A percentile compares a stretch with the other conserved stretches of the same genome.
These are phyloP conservation scores for Sebastes cheni DNA, from an alignment of 2,797 vertebrate species.

Conservation along the genomic window DNA sequence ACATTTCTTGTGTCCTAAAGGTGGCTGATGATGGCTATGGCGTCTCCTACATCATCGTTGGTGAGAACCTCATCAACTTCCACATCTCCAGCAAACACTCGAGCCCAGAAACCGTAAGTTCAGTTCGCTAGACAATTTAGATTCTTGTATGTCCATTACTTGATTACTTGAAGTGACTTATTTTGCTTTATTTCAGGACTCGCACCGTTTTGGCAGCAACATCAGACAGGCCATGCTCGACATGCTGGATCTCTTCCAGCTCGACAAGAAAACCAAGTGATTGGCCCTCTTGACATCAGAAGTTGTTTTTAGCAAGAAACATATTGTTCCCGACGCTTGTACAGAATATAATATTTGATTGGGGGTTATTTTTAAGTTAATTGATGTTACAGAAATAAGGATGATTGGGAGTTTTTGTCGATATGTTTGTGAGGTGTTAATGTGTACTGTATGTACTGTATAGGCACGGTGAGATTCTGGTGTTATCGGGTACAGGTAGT, in stretches of 20 bases:
- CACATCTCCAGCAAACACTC: slow-evolving; percentile 96
- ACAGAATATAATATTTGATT: slow-evolving; percentile 70
- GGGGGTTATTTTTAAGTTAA: slow-evolving; percentile 70
- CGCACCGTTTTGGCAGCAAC: slow-evolving; percentile 92
- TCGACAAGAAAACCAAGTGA: slow-evolving; percentile 80
- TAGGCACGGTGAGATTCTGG: slow-evolving; percentile 26
- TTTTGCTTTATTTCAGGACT: slow-evolving; percentile 83
- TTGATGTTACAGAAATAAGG: slow-evolving; percentile 54
- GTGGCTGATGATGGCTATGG: slow-evolving; percentile 98
- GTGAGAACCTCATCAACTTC: slow-evolving; percentile 91
- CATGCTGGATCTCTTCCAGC: slow-evolving; percentile 85
- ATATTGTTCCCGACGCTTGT: slow-evolving; percentile 68
- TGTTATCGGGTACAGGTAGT: slow-evolving; percentile 40
- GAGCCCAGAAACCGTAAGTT: slow-evolving; percentile 91
- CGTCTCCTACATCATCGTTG: slow-evolving; percentile 94
- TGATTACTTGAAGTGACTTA: neutral
- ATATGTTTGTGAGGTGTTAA: slow-evolving; percentile 35
- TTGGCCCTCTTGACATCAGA: neutral
- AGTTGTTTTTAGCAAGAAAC: slow-evolving; percentile 41
- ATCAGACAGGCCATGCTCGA: slow-evolving; percentile 90
- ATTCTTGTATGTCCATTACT: neutral
- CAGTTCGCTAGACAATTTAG: neutral
- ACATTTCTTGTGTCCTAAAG: slow-evolving; percentile 64
- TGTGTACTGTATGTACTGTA: slow-evolving; percentile 36
- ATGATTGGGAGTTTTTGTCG: slow-evolving; percentile 36